A percentile compares a stretch with the other conserved stretches of the same genome.
These are phyloP conservation scores for Onychostoma macrolepis DNA, from an alignment of 2,113 vertebrate genomes.

Conservation along the genomic window DNA sequence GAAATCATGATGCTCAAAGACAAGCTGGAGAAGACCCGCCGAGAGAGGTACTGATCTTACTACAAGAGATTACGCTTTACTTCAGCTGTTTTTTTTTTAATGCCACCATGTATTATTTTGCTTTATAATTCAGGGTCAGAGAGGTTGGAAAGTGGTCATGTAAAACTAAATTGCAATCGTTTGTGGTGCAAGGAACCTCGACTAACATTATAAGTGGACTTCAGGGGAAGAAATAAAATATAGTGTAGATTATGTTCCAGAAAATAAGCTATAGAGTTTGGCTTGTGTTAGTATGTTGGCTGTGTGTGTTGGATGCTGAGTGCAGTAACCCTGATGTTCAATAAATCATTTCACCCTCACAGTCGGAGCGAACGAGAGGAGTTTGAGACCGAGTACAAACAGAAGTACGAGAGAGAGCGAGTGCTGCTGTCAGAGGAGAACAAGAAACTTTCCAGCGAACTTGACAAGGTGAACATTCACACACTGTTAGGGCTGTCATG, in stretches of 20 bases:
- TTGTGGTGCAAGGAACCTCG: neutral
- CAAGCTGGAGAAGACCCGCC: conserved; percentile 94
- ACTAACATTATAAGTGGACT: neutral
- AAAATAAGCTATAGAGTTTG: neutral
- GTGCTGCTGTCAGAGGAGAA: conserved; percentile 89
- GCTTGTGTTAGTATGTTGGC: neutral
- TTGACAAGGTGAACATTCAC: conserved; percentile 81
- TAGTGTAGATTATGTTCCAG: neutral
- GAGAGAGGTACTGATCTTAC: conserved; percentile 82
- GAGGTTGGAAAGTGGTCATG: neutral
- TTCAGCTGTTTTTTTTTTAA: neutral
- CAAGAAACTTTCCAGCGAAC: conserved; percentile 91
- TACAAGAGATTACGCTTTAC: neutral
- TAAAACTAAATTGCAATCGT: neutral
- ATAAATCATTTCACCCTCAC: conserved; percentile 35
- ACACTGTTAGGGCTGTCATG: neutral
- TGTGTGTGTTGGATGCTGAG: neutral
- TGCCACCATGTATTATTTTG: neutral
- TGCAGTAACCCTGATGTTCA: conserved; percentile 1
- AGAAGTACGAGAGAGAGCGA: conserved; percentile 93
- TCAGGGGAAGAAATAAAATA: neutral
- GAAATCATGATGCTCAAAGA: conserved; percentile 96
- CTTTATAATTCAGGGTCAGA: neutral
- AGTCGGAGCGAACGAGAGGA: conserved; percentile 96
- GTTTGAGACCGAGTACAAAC: conserved; percentile 91